These are phyloP conservation scores for Ctenochaetus hawaiiensis DNA, from an alignment of 2,797 vertebrate species.

Conservation along the genomic window DNA sequence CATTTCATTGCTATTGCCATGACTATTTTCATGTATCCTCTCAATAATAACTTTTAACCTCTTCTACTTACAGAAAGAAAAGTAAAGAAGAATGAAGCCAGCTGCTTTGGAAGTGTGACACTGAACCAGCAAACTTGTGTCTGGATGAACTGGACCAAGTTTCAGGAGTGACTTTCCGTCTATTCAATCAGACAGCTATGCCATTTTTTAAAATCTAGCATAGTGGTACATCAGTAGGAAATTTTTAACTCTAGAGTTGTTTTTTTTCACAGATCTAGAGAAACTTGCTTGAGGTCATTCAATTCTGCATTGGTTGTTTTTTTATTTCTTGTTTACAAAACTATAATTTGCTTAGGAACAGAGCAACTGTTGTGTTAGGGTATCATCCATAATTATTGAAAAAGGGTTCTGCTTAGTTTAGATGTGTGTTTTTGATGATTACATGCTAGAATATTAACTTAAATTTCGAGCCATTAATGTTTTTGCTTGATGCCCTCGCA, in stretches of 20 bases:
- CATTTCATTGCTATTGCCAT: no score
- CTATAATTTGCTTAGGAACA: not conserved
- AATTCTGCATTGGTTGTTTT: not conserved
- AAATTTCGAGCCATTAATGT: not conserved
- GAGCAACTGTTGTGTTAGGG: not conserved
- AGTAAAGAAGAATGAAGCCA: slow-evolving; percentile 55
- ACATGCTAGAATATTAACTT: not conserved
- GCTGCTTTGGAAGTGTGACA: not conserved
- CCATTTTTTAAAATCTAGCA: not conserved
- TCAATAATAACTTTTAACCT: not conserved
- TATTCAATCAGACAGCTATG: not conserved
- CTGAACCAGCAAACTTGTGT: not conserved
- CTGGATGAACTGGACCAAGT: not conserved
- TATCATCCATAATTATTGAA: not conserved
- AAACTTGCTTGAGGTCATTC: not conserved
- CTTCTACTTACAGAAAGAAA: slow-evolving; percentile 67
- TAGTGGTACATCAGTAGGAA: not conserved
- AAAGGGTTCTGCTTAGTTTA: not conserved
- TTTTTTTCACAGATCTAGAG: not conserved
- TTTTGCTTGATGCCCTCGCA: not conserved
- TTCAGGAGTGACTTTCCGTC: not conserved
- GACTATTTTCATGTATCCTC: not conserved
- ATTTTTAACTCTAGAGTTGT: not conserved
- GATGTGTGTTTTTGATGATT: not conserved
- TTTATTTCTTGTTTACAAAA: not conserved